Conservation (phyloP, 2,113 vertebrate genomes). For the Lophius piscatorius region DNA sequence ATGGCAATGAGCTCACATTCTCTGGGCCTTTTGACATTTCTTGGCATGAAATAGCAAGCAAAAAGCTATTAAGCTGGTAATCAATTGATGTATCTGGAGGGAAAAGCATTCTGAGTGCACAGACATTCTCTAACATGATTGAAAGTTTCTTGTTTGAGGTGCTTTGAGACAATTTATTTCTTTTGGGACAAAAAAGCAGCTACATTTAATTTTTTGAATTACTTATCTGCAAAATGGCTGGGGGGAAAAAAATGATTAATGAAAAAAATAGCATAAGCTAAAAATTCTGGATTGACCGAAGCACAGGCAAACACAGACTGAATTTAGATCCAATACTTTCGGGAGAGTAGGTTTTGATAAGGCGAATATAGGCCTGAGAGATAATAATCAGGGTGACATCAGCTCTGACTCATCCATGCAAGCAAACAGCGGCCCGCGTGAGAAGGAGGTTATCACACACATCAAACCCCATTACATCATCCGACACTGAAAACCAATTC, state of each 20-base stretch:
- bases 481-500: constrained; percentile 31
- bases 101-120: constrained; percentile 52
- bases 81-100: constrained; percentile 70
- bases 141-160: constrained; percentile 66
- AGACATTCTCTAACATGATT: constrained; percentile 57
- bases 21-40: constrained; percentile 72
- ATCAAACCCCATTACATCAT: constrained; percentile 64
- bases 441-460: constrained; percentile 57
- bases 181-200: constrained; percentile 43
- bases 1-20: constrained; percentile 70
- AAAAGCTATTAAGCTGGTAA: constrained; percentile 74
- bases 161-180: constrained; percentile 54
- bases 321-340: constrained; percentile 2
- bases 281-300: constrained; percentile 9
- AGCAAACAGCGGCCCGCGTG: constrained; percentile 43
- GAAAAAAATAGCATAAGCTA: constrained; percentile 7
- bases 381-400: constrained; percentile 63
- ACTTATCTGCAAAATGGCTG: constrained; percentile 48
- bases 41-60: constrained; percentile 66
- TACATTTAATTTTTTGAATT: constrained; percentile 53
- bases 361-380: constrained; percentile 31
- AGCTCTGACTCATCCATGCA: constrained; percentile 59
- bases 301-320: not conserved
- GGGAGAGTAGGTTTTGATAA: constrained; percentile 21
- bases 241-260: constrained; percentile 6